A percentile compares a stretch with the other conserved stretches of the same genome.
These are phyloP conservation scores for Mesochorus sp. DNA, from an alignment of 2,888 invertebrate species.

Conservation along the genomic window DNA sequence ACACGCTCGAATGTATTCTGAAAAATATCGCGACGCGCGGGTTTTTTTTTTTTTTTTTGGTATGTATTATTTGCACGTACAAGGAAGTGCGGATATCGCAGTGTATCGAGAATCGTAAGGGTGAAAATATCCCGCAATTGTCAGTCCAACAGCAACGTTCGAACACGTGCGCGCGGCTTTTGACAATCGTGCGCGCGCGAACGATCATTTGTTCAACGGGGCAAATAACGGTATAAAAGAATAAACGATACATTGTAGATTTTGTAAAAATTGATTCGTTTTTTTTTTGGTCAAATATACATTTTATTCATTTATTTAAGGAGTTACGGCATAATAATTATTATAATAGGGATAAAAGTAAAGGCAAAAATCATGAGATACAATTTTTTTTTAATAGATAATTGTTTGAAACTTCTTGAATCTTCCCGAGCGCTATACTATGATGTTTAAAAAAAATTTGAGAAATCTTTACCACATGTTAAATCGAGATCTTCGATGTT, in stretches of 20 bases:
- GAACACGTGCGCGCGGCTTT: neutral
- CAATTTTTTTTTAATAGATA: too few relatives aligned
- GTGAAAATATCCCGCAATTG: slow-evolving; percentile 7
- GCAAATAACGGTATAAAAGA: neutral
- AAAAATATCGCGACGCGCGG: slow-evolving; percentile 17
- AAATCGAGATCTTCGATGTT: too few relatives aligned
- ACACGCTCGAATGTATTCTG: slow-evolving; percentile 37
- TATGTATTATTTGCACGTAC: neutral
- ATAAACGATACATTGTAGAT: neutral
- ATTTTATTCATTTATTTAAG: too few relatives aligned
- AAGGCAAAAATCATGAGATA: too few relatives aligned
- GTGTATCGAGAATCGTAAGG: neutral
- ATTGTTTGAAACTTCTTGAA: too few relatives aligned
- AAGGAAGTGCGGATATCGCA: too few relatives aligned
- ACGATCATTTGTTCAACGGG: slow-evolving; percentile 6
- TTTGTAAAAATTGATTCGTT: neutral
- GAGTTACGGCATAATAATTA: too few relatives aligned
- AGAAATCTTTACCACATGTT: too few relatives aligned
- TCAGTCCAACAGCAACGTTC: too few relatives aligned
- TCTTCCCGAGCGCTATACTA: too few relatives aligned
- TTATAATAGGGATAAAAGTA: too few relatives aligned
- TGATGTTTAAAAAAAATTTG: too few relatives aligned
- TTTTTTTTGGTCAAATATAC: neutral
- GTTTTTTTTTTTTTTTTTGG: neutral
- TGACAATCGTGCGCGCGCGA: neutral